These are phyloP conservation scores for Trachemys scripta DNA, from an alignment of 2,113 vertebrate species.

Conservation along the genomic window DNA sequence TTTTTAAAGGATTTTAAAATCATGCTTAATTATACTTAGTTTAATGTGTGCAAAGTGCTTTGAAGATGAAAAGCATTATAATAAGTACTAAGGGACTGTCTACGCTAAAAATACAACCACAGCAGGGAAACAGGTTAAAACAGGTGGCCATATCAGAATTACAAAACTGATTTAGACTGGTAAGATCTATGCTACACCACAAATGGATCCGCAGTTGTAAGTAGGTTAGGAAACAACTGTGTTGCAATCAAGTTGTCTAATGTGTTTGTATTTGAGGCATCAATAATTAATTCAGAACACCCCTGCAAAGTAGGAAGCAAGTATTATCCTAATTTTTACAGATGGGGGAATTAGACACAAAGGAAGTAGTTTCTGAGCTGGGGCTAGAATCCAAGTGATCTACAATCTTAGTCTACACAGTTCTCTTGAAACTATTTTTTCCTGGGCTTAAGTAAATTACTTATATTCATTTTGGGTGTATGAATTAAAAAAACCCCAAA, in stretches of 20 bases:
- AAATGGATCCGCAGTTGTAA: not conserved
- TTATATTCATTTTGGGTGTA: not conserved
- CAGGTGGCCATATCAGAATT: not conserved
- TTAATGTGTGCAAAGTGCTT: not conserved
- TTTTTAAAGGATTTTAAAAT: not conserved
- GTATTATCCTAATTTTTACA: not conserved
- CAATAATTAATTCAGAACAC: not conserved
- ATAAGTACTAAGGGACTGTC: not conserved
- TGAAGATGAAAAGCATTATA: not conserved
- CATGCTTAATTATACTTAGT: not conserved
- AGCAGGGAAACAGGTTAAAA: not conserved
- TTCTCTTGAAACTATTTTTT: not conserved
- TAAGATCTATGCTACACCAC: not conserved
- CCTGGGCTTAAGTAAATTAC: not conserved
- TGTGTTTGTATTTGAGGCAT: not conserved
- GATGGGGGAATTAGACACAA: not conserved
- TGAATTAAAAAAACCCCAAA: conserved; percentile 33
- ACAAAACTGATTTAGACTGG: not conserved
- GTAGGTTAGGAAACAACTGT: not conserved
- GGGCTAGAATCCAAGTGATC: not conserved
- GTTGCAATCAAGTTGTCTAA: not conserved
- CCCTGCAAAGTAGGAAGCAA: not conserved
- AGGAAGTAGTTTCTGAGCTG: not conserved
- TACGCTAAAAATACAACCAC: not conserved
- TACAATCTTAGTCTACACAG: not conserved